A percentile compares a stretch with the other conserved stretches of the same genome.
Conservation (phyloP, 2,113 vertebrate genomes). For the Melanerpes formicivorus region DNA sequence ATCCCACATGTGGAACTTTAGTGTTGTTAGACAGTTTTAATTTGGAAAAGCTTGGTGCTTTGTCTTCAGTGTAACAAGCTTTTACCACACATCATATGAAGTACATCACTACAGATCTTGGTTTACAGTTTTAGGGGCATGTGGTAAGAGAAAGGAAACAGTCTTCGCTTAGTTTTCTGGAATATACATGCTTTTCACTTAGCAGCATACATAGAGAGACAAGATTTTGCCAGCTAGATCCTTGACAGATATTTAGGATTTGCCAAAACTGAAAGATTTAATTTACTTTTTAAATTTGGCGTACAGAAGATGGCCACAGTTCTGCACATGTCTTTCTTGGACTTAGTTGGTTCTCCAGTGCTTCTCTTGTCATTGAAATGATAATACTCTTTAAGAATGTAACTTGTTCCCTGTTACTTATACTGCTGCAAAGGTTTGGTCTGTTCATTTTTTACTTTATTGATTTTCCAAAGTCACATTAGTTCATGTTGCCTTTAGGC, state of each 20-base stretch:
- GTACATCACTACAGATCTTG: not conserved
- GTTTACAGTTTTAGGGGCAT: not conserved
- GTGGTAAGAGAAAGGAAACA: constrained; percentile 39
- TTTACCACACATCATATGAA: not conserved
- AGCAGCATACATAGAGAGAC: not conserved
- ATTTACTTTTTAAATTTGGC: not conserved
- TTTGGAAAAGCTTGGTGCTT: not conserved
- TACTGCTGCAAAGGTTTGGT: not conserved
- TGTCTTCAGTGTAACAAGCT: not conserved
- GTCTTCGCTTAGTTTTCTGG: constrained; percentile 11
- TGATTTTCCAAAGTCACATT: not conserved
- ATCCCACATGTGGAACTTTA: constrained; percentile 2
- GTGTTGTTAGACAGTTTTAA: not conserved
- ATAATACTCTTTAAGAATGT: not conserved
- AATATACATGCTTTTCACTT: not conserved
- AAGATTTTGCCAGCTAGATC: not conserved
- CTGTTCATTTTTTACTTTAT: not conserved
- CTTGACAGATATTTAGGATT: not conserved
- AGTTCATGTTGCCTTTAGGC: not conserved
- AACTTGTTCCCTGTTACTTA: not conserved
- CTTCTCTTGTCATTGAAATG: not conserved
- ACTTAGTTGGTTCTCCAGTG: not conserved
- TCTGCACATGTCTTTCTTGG: not conserved
- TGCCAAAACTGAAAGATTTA: not conserved
- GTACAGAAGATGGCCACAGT: not conserved